phyloP scores from a whole-genome alignment of 2,113 vertebrate genomes.

The Xiphophorus maculatus region DNA sequence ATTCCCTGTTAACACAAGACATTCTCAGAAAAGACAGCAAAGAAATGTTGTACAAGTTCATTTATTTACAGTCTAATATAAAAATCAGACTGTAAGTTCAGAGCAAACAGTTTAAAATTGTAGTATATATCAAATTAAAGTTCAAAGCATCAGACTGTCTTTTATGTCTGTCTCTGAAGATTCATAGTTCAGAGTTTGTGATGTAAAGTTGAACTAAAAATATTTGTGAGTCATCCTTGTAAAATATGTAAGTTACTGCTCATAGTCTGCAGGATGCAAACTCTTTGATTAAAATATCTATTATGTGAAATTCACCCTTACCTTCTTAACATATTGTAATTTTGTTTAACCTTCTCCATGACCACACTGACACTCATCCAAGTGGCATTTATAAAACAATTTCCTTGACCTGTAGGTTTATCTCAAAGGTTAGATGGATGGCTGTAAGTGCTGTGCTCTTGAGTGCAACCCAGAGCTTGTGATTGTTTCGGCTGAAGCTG shows the following conservation, averaged over 20 bases:
- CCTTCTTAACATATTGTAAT: not conserved
- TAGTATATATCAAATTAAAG: slow-evolving; percentile 24
- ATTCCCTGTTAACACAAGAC: not conserved
- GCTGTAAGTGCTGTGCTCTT: slow-evolving; percentile 18
- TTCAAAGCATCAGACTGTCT: slow-evolving; percentile 24
- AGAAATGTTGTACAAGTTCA: not conserved
- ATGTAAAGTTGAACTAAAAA: slow-evolving; percentile 18
- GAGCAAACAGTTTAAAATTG: slow-evolving; percentile 26
- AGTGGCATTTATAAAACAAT: slow-evolving; percentile 12
- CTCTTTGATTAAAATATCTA: not conserved
- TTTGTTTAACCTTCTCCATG: slow-evolving; percentile 9
- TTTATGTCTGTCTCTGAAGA: slow-evolving; percentile 44
- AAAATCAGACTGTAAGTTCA: not conserved
- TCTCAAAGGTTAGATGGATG: slow-evolving; percentile 35
- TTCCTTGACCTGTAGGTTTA: slow-evolving; percentile 16
- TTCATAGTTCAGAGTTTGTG: slow-evolving; percentile 16
- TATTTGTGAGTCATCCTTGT: slow-evolving; percentile 3
- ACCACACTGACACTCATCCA: not conserved
- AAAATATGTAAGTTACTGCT: slow-evolving; percentile 5
- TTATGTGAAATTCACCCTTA: not conserved
- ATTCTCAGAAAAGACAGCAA: not conserved
- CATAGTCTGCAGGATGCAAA: not conserved
- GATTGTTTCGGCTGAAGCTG: slow-evolving; percentile 10
- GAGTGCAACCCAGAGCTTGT: slow-evolving; percentile 21
- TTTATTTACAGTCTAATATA: slow-evolving; percentile 13